Evolutionary conservation across 2,113 vertebrate species (phyloP).

Genomic region (Hemichromis elongatus): DNA sequence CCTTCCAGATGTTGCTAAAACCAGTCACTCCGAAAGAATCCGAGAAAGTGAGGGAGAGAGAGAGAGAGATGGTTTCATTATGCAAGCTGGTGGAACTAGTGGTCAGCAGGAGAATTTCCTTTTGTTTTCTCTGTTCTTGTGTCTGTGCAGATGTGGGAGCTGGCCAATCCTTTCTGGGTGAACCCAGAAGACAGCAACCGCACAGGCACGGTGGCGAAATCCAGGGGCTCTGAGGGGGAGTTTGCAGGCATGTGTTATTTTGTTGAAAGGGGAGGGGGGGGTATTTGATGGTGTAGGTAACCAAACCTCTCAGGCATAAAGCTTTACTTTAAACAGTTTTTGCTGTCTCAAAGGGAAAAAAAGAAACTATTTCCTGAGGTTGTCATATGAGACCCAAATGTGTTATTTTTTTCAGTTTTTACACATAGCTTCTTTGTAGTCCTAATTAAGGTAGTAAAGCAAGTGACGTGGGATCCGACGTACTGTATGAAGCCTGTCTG

Average conservation of each 20-base stretch:
- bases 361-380: slow-evolving; percentile 58
- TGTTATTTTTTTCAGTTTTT: slow-evolving; percentile 53
- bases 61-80: slow-evolving; percentile 13
- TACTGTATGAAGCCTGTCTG: background rate
- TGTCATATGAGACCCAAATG: slow-evolving; percentile 46
- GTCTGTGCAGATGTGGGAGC: slow-evolving; percentile 69
- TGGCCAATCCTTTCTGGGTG: slow-evolving; percentile 32
- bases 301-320: slow-evolving; percentile 44
- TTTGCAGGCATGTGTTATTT: slow-evolving; percentile 45
- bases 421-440: slow-evolving; percentile 59
- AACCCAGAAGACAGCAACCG: slow-evolving; percentile 38
- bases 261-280: background rate
- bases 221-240: slow-evolving; percentile 34
- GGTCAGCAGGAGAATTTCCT: slow-evolving; percentile 52
- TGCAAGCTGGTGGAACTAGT: slow-evolving; percentile 39
- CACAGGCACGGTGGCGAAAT: slow-evolving; percentile 36
- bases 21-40: slow-evolving; percentile 66
- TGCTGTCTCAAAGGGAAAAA: slow-evolving; percentile 54
- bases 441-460: slow-evolving; percentile 16
- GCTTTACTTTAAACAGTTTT: slow-evolving; percentile 59
- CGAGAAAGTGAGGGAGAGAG: background rate
- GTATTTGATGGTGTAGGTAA: slow-evolving; percentile 47
- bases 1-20: slow-evolving; percentile 76
- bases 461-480: slow-evolving; percentile 5
- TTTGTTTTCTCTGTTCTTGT: slow-evolving; percentile 54